Conservation (phyloP, 1,140 invertebrate genomes). For the Theocolax elegans region DNA sequence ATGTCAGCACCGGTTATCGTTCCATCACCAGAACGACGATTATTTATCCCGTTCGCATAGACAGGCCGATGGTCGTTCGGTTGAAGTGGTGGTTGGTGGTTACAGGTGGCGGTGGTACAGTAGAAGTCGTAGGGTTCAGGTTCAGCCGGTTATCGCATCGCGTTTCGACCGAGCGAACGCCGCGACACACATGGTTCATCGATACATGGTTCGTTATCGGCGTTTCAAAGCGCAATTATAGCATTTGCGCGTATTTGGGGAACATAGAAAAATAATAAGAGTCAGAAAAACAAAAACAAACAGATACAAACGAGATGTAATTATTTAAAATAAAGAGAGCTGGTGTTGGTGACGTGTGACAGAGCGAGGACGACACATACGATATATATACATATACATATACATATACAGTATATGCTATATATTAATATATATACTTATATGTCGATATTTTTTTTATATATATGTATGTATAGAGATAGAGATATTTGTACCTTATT, state of each 20-base stretch:
- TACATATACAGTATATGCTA: too few relatives aligned
- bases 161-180: conserved; percentile 64
- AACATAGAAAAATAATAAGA: conserved; percentile 4
- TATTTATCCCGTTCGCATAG: conserved; percentile 16
- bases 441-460: too few relatives aligned
- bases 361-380: too few relatives aligned
- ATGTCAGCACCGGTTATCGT: neutral
- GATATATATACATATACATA: too few relatives aligned
- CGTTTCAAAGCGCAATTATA: conserved; percentile 5
- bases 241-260: neutral
- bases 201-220: conserved; percentile 3
- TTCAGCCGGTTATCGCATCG: conserved; percentile 51
- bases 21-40: conserved; percentile 7
- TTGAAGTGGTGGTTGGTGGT: conserved; percentile 49
- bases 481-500: too few relatives aligned
- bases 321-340: neutral
- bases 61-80: conserved; percentile 45
- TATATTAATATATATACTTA: too few relatives aligned
- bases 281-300: conserved; percentile 13
- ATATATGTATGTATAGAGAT: too few relatives aligned
- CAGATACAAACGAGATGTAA: neutral
- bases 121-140: conserved; percentile 43
- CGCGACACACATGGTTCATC: conserved; percentile 1
- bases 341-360: neutral
- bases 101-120: neutral